Percentiles rank a stretch among this genome's conserved stretches.
Conservation (phyloP, 2,888 invertebrate genomes). For the Anorthoa munda region DNA sequence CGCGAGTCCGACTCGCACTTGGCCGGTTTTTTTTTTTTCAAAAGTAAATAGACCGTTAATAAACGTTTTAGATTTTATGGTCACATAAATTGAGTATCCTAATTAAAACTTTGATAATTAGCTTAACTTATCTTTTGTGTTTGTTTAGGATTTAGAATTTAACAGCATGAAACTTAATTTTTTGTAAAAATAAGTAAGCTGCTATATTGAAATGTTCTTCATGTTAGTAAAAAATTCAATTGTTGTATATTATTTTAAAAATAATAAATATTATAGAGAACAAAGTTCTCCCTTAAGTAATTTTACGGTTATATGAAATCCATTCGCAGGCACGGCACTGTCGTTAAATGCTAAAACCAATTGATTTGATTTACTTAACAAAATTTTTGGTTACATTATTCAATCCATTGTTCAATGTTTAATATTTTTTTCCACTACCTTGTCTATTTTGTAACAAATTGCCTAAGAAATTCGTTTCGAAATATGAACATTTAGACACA, state of each 20-base stretch:
- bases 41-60: slow-evolving; percentile 1
- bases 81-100: slow-evolving; percentile 25
- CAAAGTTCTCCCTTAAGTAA: background rate
- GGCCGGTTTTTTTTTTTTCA: no score
- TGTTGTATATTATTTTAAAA: background rate
- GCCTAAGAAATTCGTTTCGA: no score
- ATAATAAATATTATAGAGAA: background rate
- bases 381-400: slow-evolving; percentile 60
- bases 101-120: slow-evolving; percentile 53
- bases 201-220: background rate
- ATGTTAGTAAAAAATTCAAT: slow-evolving; percentile 1
- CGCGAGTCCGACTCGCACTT: no score
- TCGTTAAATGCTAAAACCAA: slow-evolving; percentile 34
- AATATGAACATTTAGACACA: no score
- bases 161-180: background rate
- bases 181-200: background rate
- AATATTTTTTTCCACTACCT: no score
- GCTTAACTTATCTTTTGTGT: slow-evolving; percentile 36
- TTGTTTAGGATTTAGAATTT: slow-evolving; percentile 45
- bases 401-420: no score
- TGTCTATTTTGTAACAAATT: no score
- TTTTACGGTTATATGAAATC: slow-evolving; percentile 14
- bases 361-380: slow-evolving; percentile 42
- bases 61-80: slow-evolving; percentile 4
- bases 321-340: slow-evolving; percentile 17